Evolutionary conservation across 2,797 vertebrate species (phyloP).

Genomic region (Scolopax rusticola): DNA sequence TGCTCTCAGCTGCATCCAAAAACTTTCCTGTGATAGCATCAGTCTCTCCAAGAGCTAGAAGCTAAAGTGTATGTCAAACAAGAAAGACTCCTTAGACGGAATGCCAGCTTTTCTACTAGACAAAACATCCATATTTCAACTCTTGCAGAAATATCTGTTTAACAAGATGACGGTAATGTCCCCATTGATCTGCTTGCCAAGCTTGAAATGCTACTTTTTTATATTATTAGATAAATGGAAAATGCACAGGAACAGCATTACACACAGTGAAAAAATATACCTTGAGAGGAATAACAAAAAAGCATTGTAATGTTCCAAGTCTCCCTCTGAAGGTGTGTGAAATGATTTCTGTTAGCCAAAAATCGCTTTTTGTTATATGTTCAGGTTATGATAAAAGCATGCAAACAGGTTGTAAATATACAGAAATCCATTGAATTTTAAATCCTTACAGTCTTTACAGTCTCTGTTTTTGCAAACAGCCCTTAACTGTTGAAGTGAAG

Average conservation of each 20-base stretch:
- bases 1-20: not conserved
- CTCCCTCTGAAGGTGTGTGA: not conserved
- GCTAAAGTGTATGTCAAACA: not conserved
- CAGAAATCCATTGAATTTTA: not conserved
- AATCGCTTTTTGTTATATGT: not conserved
- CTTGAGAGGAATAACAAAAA: not conserved
- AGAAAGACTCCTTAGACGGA: not conserved
- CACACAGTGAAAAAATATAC: not conserved
- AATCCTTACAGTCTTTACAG: not conserved
- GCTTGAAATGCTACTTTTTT: not conserved
- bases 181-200: conserved; percentile 9
- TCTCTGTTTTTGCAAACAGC: not conserved
- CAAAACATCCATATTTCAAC: conserved; percentile 21
- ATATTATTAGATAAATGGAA: conserved; percentile 3
- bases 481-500: not conserved
- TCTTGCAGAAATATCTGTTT: conserved; percentile 36
- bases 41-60: not conserved
- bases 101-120: conserved; percentile 11
- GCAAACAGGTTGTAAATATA: not conserved
- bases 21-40: not conserved
- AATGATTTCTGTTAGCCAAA: not conserved
- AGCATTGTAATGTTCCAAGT: not conserved
- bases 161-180: not conserved
- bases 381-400: not conserved
- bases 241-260: not conserved